Evolutionary conservation across 2,888 invertebrate genomes (phyloP), one percentile per base, ranked within the genome.

Genomic region (Frankliniella fusca): DNA sequence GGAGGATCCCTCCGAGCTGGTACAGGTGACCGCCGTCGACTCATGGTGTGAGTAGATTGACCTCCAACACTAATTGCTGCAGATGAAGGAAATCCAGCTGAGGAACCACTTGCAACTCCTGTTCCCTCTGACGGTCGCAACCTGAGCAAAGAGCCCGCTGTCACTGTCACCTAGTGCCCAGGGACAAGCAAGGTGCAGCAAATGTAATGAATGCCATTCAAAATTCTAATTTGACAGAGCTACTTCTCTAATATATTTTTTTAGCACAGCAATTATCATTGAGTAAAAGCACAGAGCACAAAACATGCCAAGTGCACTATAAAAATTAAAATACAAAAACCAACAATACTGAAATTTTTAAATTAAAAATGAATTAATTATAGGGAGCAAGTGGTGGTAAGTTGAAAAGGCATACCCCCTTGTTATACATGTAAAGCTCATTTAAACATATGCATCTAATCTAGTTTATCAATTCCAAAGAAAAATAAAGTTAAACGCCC

Each of bases 21-120:
- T 49, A 82, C 83, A 70, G 84, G 84, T 49, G 84, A 84, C 80
- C 83, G 83, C 81, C 83, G 84, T 27, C 83, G 82, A 82, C 84
- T 84, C 84, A 84, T 84, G 48, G 83, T 81, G 76, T 80, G 81
- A 82, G 83, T 83, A 81, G 70, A 76, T 27, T 76, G 70, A 12
- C 70, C 27, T 12, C 70, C 70, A 76, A 76, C 27, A 76, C 70
- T 76, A 27, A 76, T 76, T 23, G 70, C 27, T 10, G 23, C 70
- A 76, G 54, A 54, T 10, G 54, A 54, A 5, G 54, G 11, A 54
- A 54, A 20, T 54, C 54, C 54, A 12, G 27, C 70, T 76, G 70
- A 23, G 27, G 70, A 23, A 76, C 70, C 27, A 76, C 70, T 76
- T 76, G 70, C 27, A 23, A 12, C 27, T 23, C 70, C 70, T 27